These are phyloP conservation scores for Heliconius nattereri DNA, from an alignment of 1,140 invertebrate species.

Conservation along the genomic window DNA sequence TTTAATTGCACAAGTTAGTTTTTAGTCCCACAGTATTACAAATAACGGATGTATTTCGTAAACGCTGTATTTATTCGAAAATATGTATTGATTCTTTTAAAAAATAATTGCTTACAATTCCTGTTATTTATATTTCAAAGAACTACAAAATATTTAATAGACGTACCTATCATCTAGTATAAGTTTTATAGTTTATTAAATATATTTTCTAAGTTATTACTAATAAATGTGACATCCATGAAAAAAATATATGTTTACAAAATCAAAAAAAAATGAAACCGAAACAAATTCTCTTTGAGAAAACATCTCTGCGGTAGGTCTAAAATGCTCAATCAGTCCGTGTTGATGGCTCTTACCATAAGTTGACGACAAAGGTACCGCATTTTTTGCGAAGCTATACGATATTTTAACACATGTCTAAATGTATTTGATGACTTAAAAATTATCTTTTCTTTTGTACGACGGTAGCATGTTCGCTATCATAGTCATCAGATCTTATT, in stretches of 20 bases:
- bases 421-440: constrained; percentile 11
- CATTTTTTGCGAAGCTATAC: constrained; percentile 20
- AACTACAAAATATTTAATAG: too few species aligned
- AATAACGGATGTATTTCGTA: constrained; percentile 33
- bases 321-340: constrained; percentile 9
- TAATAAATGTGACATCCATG: neutral
- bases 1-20: constrained; percentile 14
- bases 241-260: neutral
- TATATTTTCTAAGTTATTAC: too few species aligned
- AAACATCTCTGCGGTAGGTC: constrained; percentile 19
- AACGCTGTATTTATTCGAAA: constrained; percentile 3
- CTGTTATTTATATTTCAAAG: too few species aligned
- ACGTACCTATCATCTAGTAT: too few species aligned
- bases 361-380: constrained; percentile 15
- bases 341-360: constrained; percentile 6
- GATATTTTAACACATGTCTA: constrained; percentile 22
- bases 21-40: constrained; percentile 20
- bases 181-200: too few species aligned
- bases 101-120: neutral
- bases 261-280: neutral
- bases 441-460: neutral
- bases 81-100: neutral
- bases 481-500: neutral
- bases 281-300: neutral
- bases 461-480: neutral